These are phyloP conservation scores for Rallus crepitans DNA, from an alignment of 2,797 vertebrate genomes.

Conservation along the genomic window DNA sequence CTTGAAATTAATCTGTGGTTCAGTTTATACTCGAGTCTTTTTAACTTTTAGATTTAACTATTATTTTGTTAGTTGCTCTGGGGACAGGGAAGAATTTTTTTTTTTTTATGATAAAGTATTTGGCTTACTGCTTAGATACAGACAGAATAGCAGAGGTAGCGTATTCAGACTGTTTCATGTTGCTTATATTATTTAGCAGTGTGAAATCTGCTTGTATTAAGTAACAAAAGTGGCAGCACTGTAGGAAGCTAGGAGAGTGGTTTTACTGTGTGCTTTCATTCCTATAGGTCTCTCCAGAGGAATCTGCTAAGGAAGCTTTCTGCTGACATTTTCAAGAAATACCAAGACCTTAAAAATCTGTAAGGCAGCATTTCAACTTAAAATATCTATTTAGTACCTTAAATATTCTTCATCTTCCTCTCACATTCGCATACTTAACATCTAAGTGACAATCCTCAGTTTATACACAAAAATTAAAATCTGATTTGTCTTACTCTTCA, in stretches of 20 bases:
- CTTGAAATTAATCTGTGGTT: neutral
- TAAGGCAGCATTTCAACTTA: conserved; percentile 77
- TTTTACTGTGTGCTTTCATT: conserved; percentile 17
- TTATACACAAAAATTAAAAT: neutral
- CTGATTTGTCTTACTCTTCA: neutral
- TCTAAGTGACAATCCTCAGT: neutral
- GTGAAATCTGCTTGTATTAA: neutral
- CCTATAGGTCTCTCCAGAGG: conserved; percentile 89
- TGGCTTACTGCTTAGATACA: neutral
- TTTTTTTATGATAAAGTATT: neutral
- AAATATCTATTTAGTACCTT: neutral
- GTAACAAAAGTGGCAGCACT: neutral
- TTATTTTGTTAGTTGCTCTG: neutral
- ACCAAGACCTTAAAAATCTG: conserved; percentile 89
- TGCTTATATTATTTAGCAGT: neutral
- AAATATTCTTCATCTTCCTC: neutral
- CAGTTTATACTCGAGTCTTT: neutral
- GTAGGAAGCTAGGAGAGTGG: neutral
- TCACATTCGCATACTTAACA: neutral
- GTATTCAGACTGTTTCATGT: neutral
- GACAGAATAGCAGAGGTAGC: neutral
- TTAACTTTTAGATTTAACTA: neutral
- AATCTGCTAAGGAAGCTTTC: conserved; percentile 88
- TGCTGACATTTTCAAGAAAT: conserved; percentile 86
- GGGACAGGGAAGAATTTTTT: neutral